Percentiles rank a stretch among this genome's conserved stretches.
phyloP scores from a whole-genome alignment of 92 coral and sea anemone genomes.

The Pocillopora meandrina region DNA sequence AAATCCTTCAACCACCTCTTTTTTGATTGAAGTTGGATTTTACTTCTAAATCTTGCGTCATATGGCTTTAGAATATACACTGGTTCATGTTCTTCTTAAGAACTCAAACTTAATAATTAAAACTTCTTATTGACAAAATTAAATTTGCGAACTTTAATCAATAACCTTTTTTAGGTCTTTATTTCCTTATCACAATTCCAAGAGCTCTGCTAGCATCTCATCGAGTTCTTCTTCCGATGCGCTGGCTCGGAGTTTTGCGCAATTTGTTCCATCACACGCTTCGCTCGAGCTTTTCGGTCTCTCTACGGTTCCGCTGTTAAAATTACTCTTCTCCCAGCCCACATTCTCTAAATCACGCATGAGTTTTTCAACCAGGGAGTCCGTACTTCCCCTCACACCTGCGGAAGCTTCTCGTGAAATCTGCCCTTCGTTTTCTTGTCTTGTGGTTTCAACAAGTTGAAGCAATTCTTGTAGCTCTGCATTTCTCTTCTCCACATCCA shows the following conservation, averaged over 20 bases:
- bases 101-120: background rate
- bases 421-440: slow-evolving; percentile 22
- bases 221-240: slow-evolving; percentile 36
- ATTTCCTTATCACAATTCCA: slow-evolving; percentile 6
- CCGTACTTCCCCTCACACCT: slow-evolving; percentile 17
- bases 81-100: background rate
- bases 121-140: background rate
- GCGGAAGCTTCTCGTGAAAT: slow-evolving; percentile 8
- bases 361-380: slow-evolving; percentile 27
- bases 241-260: slow-evolving; percentile 17
- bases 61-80: background rate
- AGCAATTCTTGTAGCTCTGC: slow-evolving; percentile 34
- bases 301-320: background rate
- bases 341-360: slow-evolving; percentile 22
- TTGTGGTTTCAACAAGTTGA: slow-evolving; percentile 16
- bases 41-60: background rate
- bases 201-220: slow-evolving; percentile 34
- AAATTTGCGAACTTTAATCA: background rate
- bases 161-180: background rate
- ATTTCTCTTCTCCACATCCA: slow-evolving; percentile 37
- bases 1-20: background rate
- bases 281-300: background rate
- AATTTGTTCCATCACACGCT: background rate
- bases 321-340: background rate
- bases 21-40: background rate